Evolutionary conservation across 2,113 vertebrate genomes (phyloP), one percentile per base, ranked within the genome.

Genomic region (Actinemys pallida): DNA sequence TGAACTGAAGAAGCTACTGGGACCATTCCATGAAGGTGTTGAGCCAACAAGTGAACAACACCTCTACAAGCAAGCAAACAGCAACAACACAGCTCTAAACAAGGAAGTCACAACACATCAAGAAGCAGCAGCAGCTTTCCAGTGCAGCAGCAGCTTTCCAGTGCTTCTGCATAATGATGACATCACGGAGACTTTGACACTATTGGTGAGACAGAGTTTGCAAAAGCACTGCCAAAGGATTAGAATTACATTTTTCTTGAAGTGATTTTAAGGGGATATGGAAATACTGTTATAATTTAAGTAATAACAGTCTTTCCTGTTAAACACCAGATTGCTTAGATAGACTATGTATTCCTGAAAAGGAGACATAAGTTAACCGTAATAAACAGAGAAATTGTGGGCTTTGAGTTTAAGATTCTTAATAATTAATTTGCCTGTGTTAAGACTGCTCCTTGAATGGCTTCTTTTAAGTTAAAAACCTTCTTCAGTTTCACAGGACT

Each of bases 31-130:
- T 56, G 31, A 22, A n/a, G 50, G 29, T 7, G 8, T 56, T 50
- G 57, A 2, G 3, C 10, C 42, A 85, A 20, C 20, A 6, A 8
- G 45, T 47, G 45, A 47, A 78, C 20, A 82, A 91, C n/a, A 72
- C 4, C 53, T 14, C 12, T 27, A 17, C 57, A 89, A 84, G 6
- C 14, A 6, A 8, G 49, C 2, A 24, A 0, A 2, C 11, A 65
- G 54, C 2, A 78, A 56, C n/a, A 81, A 13, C 9, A 29, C 20
- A 59, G 12, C 1, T 22, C 39, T 12, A 25, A 11, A 62, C 57
- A 4, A 52, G 3, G 4, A 85, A 25, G 11, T 56, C 42, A 72
- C 54, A 47, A n/a, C 6, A 52, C 49, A 81, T 1, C 57, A n/a
- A 72, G n/a, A 59, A 59, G 1, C 39, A 5, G 1, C 39, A 5